These are phyloP conservation scores for Drosophila murphyi DNA, from an alignment of 1,140 invertebrate genomes.

Conservation along the genomic window DNA sequence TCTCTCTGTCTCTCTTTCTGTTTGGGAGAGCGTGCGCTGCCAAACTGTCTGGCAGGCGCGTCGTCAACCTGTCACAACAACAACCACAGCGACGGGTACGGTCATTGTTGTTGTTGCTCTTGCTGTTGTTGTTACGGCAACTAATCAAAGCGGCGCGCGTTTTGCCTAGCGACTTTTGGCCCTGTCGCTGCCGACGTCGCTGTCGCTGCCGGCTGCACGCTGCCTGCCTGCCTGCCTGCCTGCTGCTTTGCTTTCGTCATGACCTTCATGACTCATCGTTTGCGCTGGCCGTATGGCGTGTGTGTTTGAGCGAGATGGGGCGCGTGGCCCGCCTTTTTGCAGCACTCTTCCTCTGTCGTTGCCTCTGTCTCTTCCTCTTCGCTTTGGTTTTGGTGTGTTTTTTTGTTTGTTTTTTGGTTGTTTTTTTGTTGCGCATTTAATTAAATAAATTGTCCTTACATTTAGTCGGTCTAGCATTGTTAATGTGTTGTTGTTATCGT, in stretches of 20 bases:
- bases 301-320: constrained; percentile 1
- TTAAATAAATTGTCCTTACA: constrained; percentile 80
- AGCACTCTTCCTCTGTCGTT: background rate
- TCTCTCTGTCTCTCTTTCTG: constrained; percentile 22
- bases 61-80: constrained; percentile 70
- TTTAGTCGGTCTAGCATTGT: constrained; percentile 49
- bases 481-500: constrained; percentile 34
- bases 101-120: constrained; percentile 1
- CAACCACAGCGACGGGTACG: constrained; percentile 30
- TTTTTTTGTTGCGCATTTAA: constrained; percentile 69
- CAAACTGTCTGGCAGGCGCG: constrained; percentile 74
- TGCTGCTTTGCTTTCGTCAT: constrained; percentile 79
- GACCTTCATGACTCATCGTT: constrained; percentile 84
- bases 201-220: constrained; percentile 10
- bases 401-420: constrained; percentile 33
- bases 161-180: constrained; percentile 69
- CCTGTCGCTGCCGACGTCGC: constrained; percentile 37
- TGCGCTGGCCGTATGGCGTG: constrained; percentile 17
- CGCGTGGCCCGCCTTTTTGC: constrained; percentile 57
- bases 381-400: constrained; percentile 30
- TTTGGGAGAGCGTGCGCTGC: constrained; percentile 59
- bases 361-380: constrained; percentile 2
- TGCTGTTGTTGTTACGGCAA: constrained; percentile 30
- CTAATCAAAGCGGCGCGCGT: constrained; percentile 74
- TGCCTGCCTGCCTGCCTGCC: constrained; percentile 8